Percentiles rank a stretch among this genome's conserved stretches.
Evolutionary conservation across 1,140 invertebrate genomes (phyloP).

Genomic region (Heliconius nattereri): DNA sequence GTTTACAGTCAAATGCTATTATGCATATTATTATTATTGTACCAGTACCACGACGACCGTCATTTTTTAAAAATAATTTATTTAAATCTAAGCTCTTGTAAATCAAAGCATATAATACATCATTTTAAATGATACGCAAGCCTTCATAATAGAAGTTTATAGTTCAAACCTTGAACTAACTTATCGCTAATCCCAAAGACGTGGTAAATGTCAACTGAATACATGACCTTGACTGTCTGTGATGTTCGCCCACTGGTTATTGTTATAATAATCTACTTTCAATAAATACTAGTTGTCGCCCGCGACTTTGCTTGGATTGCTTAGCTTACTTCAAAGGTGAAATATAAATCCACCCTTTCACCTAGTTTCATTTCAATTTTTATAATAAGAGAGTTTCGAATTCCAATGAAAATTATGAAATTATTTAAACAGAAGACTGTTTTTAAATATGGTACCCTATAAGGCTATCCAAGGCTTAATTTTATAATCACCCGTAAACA

Average conservation of each 20-base stretch:
- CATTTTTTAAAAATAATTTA: background rate
- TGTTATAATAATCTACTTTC: background rate
- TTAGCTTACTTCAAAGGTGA: too few species aligned
- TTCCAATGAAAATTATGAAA: too few species aligned
- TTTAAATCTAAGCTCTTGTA: background rate
- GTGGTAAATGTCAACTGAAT: conserved; percentile 17
- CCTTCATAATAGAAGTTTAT: conserved; percentile 21
- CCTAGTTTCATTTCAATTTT: too few species aligned
- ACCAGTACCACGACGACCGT: too few species aligned
- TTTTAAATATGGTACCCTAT: too few species aligned
- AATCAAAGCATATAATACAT: background rate
- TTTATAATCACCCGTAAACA: too few species aligned
- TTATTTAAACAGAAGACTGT: too few species aligned
- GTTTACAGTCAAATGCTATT: background rate
- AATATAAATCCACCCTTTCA: too few species aligned
- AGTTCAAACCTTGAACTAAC: conserved; percentile 14
- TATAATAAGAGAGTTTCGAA: too few species aligned
- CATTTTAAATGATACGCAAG: background rate
- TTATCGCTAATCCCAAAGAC: conserved; percentile 9
- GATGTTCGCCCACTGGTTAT: background rate
- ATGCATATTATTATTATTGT: too few species aligned
- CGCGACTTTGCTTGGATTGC: too few species aligned
- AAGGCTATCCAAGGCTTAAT: too few species aligned
- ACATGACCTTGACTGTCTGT: background rate
- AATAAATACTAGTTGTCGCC: background rate